Evolutionary conservation across 2,888 invertebrate genomes (phyloP), one percentile per base, ranked within the genome.

Genomic region (Amorpha juglandis): DNA sequence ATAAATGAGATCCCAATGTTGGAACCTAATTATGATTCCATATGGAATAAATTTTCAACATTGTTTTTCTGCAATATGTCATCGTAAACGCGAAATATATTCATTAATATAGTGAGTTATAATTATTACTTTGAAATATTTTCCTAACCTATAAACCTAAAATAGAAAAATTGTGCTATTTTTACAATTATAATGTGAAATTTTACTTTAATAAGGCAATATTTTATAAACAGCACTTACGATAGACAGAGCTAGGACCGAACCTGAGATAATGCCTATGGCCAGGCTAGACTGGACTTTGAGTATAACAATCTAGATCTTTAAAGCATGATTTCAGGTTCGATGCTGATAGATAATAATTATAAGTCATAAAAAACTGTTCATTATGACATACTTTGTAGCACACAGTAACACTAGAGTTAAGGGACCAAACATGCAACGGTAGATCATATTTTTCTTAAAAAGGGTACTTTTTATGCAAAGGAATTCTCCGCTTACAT

Each of bases 171-270:
- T 81, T 83, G 87, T 89, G 89, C 86, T 77, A 68, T 76, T 83
- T n/a, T 83, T 80, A 82, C 76, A 77, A 81, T 78, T 80, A 77
- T 78, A 82, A 75, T 77, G 72, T 81, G 83, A 81, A 81, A 80
- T 73, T 71, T 75, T 74, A 84, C 77, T 81, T 79, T 87, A 86
- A 84, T 90, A 90, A 90, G 90, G 90, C 90, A 90, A 83, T 88
- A 78, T 83, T 86, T 81, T 86, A 86, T 83, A 89, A 82, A 89
- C 87, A 89, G 89, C 89, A 79, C 82, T 84, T 84, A 81, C 19
- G 47, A 64, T 42, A 58, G 47, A 58, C 19, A 45, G 53, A 33
- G 27, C 27, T 8, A 47, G 48, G 58, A 58, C 12, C 42, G 38
- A 58, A 58, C 58, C 42, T 58, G 42, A 6, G 11, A 42, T 38